phyloP scores from a whole-genome alignment of 1,140 invertebrate species.

The Aphelinus certus region DNA sequence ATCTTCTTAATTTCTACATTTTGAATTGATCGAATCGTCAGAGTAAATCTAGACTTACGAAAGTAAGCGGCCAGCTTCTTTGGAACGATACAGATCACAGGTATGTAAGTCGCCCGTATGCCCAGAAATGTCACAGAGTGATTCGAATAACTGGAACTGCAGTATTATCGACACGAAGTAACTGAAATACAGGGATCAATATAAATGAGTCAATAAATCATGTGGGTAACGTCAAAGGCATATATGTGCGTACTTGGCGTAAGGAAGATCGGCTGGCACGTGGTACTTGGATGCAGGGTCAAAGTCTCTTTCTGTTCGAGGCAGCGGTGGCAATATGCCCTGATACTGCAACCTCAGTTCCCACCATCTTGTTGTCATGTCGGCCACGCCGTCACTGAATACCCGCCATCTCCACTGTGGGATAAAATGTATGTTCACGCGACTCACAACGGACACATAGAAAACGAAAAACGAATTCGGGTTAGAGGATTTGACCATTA shows the following conservation, averaged over 20 bases:
- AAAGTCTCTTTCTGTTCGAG: conserved; percentile 78
- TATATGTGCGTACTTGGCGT: conserved; percentile 57
- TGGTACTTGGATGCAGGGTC: conserved; percentile 85
- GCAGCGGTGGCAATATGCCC: conserved; percentile 77
- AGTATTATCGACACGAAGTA: conserved; percentile 86
- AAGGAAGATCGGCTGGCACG: conserved; percentile 77
- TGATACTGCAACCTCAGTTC: conserved; percentile 76
- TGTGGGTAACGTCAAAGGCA: too few relatives aligned
- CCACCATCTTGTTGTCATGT: conserved; percentile 86
- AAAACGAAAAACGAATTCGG: too few relatives aligned
- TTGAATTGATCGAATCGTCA: neutral
- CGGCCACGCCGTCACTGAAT: conserved; percentile 77
- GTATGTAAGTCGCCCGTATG: conserved; percentile 80
- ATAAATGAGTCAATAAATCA: too few relatives aligned
- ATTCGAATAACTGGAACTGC: conserved; percentile 88
- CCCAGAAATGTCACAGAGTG: conserved; percentile 78
- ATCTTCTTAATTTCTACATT: too few relatives aligned
- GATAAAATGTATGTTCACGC: neutral
- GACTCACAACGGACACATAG: too few relatives aligned
- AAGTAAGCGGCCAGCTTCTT: conserved; percentile 76
- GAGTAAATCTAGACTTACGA: conserved; percentile 63
- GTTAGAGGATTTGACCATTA: too few relatives aligned
- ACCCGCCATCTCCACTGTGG: conserved; percentile 78
- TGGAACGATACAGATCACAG: conserved; percentile 83
- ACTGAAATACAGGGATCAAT: conserved; percentile 60